Evolutionary conservation across 1,140 invertebrate species (phyloP).

Genomic region (Archegozetes longisetosus): DNA sequence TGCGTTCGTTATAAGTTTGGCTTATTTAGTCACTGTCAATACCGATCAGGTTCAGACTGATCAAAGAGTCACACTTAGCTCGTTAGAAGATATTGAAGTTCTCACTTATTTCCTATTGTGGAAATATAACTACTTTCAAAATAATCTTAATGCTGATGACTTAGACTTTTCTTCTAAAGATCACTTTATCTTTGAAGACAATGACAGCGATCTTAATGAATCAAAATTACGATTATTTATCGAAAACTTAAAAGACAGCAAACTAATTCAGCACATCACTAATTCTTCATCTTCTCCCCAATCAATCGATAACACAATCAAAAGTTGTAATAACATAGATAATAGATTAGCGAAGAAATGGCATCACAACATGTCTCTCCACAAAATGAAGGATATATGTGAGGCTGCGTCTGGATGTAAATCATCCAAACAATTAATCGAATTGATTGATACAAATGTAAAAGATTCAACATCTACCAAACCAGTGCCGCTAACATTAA

Average conservation of each 20-base stretch:
- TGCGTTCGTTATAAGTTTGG: too few species aligned
- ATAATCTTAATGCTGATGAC: neutral
- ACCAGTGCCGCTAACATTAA: neutral
- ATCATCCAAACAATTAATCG: constrained; percentile 7
- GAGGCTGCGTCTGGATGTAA: constrained; percentile 4
- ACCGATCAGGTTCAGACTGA: too few species aligned
- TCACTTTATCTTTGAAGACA: neutral
- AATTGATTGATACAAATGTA: constrained; percentile 4
- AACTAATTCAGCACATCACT: neutral
- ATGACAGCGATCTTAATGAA: constrained; percentile 5
- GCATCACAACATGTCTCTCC: neutral
- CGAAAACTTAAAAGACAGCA: constrained; percentile 6
- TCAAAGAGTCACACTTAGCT: neutral
- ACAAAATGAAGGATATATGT: constrained; percentile 6
- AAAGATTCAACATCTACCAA: neutral
- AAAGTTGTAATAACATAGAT: neutral
- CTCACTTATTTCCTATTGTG: constrained; percentile 12
- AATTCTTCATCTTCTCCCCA: neutral
- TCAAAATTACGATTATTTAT: constrained; percentile 9
- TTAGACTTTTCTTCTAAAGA: too few species aligned
- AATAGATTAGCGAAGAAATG: neutral
- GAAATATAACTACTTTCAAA: constrained; percentile 9
- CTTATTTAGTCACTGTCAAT: too few species aligned
- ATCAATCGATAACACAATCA: neutral
- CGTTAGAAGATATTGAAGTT: constrained; percentile 14